These are phyloP conservation scores for Streblospio benedicti DNA, from an alignment of 1,140 invertebrate genomes.

Conservation along the genomic window DNA sequence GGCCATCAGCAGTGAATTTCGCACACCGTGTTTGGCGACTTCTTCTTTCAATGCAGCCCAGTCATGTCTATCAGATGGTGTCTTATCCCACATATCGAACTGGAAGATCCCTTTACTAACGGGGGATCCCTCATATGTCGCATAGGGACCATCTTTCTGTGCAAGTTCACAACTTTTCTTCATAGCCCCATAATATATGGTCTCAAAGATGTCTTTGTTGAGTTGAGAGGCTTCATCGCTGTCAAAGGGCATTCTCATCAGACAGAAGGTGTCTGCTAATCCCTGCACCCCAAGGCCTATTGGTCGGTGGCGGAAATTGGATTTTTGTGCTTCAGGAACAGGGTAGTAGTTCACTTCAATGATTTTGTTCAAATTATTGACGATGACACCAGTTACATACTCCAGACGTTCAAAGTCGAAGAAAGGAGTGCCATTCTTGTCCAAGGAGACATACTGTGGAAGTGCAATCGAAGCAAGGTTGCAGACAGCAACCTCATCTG, in stretches of 20 bases:
- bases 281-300: constrained; percentile 95
- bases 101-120: constrained; percentile 93
- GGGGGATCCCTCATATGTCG: constrained; percentile 82
- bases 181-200: constrained; percentile 89
- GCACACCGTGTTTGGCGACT: constrained; percentile 74
- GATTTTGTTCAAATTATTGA: constrained; percentile 90
- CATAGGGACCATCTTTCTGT: constrained; percentile 74
- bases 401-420: constrained; percentile 87
- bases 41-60: constrained; percentile 77
- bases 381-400: constrained; percentile 78
- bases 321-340: constrained; percentile 69
- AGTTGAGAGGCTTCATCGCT: constrained; percentile 70
- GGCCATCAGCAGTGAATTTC: constrained; percentile 89
- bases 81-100: constrained; percentile 95
- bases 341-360: constrained; percentile 98
- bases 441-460: constrained; percentile 79
- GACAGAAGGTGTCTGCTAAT: constrained; percentile 88
- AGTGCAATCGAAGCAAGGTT: constrained; percentile 97
- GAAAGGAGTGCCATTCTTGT: too few relatives aligned
- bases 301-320: constrained; percentile 86
- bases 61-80: constrained; percentile 79
- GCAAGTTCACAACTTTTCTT: constrained; percentile 95
- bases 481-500: constrained; percentile 94
- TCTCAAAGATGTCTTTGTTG: constrained; percentile 97
- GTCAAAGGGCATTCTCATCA: constrained; percentile 82